A percentile compares a stretch with the other conserved stretches of the same genome.
These are phyloP conservation scores for Tiphia femorata DNA, from an alignment of 2,888 invertebrate species.

Conservation along the genomic window DNA sequence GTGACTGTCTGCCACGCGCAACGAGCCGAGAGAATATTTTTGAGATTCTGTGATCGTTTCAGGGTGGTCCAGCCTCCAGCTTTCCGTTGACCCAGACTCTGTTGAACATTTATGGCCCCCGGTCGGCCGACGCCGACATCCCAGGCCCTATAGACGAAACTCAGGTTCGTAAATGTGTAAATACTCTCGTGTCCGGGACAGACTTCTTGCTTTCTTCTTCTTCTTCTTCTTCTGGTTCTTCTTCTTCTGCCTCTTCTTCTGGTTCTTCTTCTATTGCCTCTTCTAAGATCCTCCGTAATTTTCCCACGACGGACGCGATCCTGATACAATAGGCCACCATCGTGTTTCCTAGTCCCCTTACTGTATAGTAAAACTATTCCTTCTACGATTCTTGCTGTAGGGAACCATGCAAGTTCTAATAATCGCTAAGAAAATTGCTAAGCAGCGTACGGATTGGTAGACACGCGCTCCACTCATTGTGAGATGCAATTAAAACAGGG, in stretches of 20 bases:
- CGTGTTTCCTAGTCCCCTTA: too few species aligned
- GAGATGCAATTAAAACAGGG: too few species aligned
- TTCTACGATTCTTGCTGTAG: too few species aligned
- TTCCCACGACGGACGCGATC: too few species aligned
- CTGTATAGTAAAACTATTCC: too few species aligned
- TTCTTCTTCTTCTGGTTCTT: background rate
- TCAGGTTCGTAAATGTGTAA: constrained; percentile 60
- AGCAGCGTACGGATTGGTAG: too few species aligned
- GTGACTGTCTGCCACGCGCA: too few species aligned
- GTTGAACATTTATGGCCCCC: constrained; percentile 67
- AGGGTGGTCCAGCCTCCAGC: constrained; percentile 62
- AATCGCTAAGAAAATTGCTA: too few species aligned
- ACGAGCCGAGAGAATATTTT: too few species aligned
- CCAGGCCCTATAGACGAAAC: constrained; percentile 57
- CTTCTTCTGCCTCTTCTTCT: background rate
- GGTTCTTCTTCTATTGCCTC: background rate
- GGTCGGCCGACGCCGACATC: constrained; percentile 66
- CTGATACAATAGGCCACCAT: too few species aligned
- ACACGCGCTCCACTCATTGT: too few species aligned
- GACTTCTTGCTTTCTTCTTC: background rate
- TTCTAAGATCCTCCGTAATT: background rate
- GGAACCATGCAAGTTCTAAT: too few species aligned
- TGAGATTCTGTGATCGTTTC: constrained; percentile 49
- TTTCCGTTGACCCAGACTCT: constrained; percentile 69
- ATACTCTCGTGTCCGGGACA: background rate